Conservation (phyloP, 2,797 vertebrate species). For the Anas bernieri region DNA sequence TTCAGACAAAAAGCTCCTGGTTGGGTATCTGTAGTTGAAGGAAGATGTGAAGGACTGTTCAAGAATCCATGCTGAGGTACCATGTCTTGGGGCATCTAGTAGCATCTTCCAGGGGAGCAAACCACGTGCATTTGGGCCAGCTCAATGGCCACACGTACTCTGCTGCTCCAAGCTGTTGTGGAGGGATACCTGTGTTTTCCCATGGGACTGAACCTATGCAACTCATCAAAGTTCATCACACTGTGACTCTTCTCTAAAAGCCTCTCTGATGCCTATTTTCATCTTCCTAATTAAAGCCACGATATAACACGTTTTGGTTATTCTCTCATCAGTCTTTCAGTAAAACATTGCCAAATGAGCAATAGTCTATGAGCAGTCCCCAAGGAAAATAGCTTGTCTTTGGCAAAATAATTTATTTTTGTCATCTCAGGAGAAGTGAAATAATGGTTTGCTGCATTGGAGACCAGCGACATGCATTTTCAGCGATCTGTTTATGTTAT, state of each 20-base stretch:
- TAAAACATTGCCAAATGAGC: neutral
- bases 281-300: neutral
- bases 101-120: neutral
- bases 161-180: neutral
- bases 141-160: accelerated
- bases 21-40: neutral
- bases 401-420: neutral
- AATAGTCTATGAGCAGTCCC: neutral
- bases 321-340: neutral
- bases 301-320: neutral
- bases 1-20: neutral
- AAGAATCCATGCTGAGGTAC: neutral
- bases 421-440: neutral
- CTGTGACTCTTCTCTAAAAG: neutral
- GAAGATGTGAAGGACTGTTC: neutral
- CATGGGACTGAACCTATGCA: neutral
- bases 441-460: neutral
- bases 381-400: neutral
- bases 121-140: neutral
- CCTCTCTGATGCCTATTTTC: neutral
- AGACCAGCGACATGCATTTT: neutral
- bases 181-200: neutral
- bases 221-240: neutral
- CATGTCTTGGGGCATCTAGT: neutral
- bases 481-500: neutral